phyloP scores from a whole-genome alignment of 2,888 invertebrate species.

The Yponomeuta malinellus region DNA sequence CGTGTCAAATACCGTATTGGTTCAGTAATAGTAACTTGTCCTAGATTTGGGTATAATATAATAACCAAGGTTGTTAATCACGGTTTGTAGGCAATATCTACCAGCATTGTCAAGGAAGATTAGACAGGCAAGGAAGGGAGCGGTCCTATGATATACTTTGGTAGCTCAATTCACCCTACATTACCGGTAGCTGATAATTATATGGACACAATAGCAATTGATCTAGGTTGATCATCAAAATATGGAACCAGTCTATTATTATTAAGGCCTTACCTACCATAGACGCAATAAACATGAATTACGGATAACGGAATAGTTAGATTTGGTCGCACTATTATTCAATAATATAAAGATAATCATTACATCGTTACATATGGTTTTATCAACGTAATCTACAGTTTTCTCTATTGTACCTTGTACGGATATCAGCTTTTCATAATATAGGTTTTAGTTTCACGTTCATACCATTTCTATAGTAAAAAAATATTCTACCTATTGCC shows the following conservation, averaged over 20 bases:
- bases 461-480: too few relatives aligned
- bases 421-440: too few relatives aligned
- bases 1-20: conserved; percentile 17
- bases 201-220: conserved; percentile 38
- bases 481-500: too few relatives aligned
- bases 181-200: conserved; percentile 13
- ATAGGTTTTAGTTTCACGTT: too few relatives aligned
- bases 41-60: neutral
- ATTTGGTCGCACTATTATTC: too few relatives aligned
- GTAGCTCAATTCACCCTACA: conserved; percentile 16
- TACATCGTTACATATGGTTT: too few relatives aligned
- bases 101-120: conserved; percentile 11
- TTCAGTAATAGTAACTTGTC: conserved; percentile 28
- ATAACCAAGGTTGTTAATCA: neutral
- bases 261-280: conserved; percentile 35
- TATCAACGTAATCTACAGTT: too few relatives aligned
- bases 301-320: too few relatives aligned
- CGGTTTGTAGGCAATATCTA: conserved; percentile 1
- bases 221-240: conserved; percentile 34
- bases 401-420: too few relatives aligned
- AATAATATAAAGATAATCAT: too few relatives aligned
- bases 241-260: conserved; percentile 23
- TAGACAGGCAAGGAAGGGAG: conserved; percentile 7
- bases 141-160: conserved; percentile 8
- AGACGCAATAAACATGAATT: neutral